phyloP scores from a whole-genome alignment of 2,113 vertebrate species.

The Thunnus maccoyii region DNA sequence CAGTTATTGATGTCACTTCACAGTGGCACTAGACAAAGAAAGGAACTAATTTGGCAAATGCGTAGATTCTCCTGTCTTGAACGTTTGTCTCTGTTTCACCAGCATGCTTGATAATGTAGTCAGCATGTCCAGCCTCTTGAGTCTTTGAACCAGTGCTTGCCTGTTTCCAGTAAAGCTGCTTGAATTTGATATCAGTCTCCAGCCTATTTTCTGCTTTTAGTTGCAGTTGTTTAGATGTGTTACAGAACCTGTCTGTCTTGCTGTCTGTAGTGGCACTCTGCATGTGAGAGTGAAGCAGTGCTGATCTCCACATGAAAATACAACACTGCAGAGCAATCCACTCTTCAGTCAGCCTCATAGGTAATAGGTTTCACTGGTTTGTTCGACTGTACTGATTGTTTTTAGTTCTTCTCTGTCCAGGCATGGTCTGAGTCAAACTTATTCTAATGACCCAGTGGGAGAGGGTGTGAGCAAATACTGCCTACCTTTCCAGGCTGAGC shows the following conservation, averaged over 20 bases:
- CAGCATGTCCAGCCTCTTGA: not conserved
- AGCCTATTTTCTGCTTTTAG: not conserved
- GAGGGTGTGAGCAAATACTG: not conserved
- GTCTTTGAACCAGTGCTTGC: not conserved
- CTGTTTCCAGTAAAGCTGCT: not conserved
- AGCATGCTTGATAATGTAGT: not conserved
- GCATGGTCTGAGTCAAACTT: not conserved
- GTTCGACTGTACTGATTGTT: no score
- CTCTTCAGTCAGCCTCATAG: not conserved
- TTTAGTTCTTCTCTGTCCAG: no score
- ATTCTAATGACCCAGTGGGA: not conserved
- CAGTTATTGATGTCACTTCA: conserved; percentile 12
- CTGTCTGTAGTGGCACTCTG: not conserved
- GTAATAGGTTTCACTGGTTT: not conserved
- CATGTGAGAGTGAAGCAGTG: not conserved
- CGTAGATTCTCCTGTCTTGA: not conserved
- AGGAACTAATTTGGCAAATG: conserved; percentile 15
- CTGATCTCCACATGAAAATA: not conserved
- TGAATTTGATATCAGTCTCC: not conserved
- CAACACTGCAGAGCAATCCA: not conserved
- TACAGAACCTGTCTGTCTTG: not conserved
- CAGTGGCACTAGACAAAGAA: not conserved
- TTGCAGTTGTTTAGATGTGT: not conserved
- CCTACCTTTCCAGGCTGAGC: not conserved
- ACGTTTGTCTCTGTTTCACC: not conserved